phyloP scores from a whole-genome alignment of 1,140 invertebrate species.

The Neodiprion virginianus region DNA sequence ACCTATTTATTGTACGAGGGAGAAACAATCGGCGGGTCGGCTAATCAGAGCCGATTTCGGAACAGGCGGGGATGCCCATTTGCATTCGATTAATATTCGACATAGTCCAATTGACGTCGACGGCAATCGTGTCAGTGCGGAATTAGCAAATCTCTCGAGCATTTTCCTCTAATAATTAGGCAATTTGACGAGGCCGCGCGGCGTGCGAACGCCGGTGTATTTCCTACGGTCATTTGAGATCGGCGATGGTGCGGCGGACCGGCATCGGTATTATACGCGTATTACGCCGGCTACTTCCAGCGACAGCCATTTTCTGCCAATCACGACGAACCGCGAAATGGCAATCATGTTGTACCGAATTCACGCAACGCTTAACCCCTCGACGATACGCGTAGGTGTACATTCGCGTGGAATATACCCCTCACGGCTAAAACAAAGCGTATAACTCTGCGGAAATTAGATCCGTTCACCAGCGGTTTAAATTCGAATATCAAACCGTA shows the following conservation, averaged over 20 bases:
- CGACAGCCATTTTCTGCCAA: neutral
- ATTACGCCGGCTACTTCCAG: neutral
- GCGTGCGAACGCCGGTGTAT: neutral
- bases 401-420: too few species aligned
- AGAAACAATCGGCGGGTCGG: too few species aligned
- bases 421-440: too few species aligned
- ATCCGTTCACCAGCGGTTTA: too few species aligned
- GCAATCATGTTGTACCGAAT: neutral
- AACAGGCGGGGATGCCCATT: neutral
- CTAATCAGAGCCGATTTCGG: too few species aligned
- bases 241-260: too few species aligned
- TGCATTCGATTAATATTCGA: slow-evolving; percentile 7
- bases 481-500: too few species aligned
- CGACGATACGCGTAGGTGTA: too few species aligned
- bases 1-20: too few species aligned
- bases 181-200: neutral
- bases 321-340: neutral
- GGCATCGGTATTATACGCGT: neutral
- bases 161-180: slow-evolving; percentile 3
- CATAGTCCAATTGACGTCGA: neutral
- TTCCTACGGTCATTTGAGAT: neutral
- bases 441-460: too few species aligned
- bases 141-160: slow-evolving; percentile 5
- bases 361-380: too few species aligned
- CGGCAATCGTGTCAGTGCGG: neutral